These are phyloP conservation scores for Drosophila paracracens DNA, from an alignment of 2,888 invertebrate species.

Conservation along the genomic window DNA sequence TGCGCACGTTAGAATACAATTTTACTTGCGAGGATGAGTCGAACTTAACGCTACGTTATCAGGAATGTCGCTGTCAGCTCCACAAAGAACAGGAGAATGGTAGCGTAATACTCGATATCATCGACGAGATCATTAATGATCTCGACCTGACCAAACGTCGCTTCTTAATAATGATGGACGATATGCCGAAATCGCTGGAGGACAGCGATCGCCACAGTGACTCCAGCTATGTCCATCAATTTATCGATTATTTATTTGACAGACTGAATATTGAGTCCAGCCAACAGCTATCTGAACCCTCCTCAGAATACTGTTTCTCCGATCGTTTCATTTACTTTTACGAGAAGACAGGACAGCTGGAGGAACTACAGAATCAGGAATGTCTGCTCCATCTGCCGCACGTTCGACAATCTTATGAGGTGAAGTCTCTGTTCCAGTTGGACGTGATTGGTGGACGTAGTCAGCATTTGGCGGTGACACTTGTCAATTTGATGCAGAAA, in stretches of 20 bases:
- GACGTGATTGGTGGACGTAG: conserved; percentile 71
- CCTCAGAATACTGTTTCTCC: conserved; percentile 71
- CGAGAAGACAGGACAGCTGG: conserved; percentile 69
- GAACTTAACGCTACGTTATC: conserved; percentile 70
- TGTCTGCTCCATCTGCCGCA: conserved; percentile 61
- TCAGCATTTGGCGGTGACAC: conserved; percentile 63
- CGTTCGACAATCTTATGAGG: conserved; percentile 43
- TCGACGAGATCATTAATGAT: conserved; percentile 73
- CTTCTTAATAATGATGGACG: conserved; percentile 39
- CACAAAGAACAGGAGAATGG: conserved; percentile 35
- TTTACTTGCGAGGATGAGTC: conserved; percentile 56
- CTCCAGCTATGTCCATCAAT: conserved; percentile 50
- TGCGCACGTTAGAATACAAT: conserved; percentile 73
- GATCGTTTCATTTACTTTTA: conserved; percentile 72
- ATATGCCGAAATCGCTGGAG: neutral
- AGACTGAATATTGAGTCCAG: conserved; percentile 76
- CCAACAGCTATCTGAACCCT: conserved; percentile 62
- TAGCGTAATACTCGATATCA: conserved; percentile 56
- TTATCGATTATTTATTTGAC: conserved; percentile 56
- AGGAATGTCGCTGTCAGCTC: conserved; percentile 69
- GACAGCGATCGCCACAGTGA: conserved; percentile 31
- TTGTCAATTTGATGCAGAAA: conserved; percentile 73
- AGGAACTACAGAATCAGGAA: conserved; percentile 20
- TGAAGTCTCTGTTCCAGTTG: conserved; percentile 67
- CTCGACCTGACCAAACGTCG: conserved; percentile 69